Base-by-base conservation (phyloP, 1,140 invertebrate genomes). In the Trachymyrmex septentrionalis region DNA sequence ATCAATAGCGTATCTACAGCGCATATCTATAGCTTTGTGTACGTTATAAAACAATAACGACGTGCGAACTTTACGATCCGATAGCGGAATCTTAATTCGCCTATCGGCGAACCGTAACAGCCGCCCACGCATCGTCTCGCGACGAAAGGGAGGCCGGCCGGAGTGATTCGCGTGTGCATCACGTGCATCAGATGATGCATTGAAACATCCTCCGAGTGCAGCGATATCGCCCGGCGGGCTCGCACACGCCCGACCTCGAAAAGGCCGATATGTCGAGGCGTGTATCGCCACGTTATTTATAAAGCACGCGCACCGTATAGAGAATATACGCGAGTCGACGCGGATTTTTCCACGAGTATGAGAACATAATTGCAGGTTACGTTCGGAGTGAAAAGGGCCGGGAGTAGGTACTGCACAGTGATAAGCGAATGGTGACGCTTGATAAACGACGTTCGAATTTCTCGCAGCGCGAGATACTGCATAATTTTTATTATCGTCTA, bases 351-450 rank as follows among this genome's bases (percentile, higher is more conserved):
- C 48, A 3, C 69, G n/a, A 27, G 24, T 48, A 75, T 61, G 80
- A 84, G 44, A 84, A 84, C 55, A 84, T 84, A 84, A 84, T 84
- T 84, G 80, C 9, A 63, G 80, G 55, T 14, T 75, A 57, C n/a
- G 69, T 34, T 12, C 24, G 19, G 24, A 12, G 19, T 38, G 57
- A 63, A 84, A 73, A 75, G 69, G 14, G 14, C 44, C 38, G 69
- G 48, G 55, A 19, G 59, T 63, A 30, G 80, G 69, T 10, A 27
- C 19, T 19, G 55, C 38, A 55, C 19, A 24, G 73, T 82, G 80
- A 84, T 84, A 84, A 84, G 69, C 63, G 77, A 1, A 38, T 30
- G 27, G 16, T 50, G 59, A 55, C 69, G 69, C 57, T 73, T 84
- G 69, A 84, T 59, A 73, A 84, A 84, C 80, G 80, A 61, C 24